These are phyloP conservation scores for Himalopsyche phryganea DNA, from an alignment of 1,140 invertebrate genomes.

Conservation along the genomic window DNA sequence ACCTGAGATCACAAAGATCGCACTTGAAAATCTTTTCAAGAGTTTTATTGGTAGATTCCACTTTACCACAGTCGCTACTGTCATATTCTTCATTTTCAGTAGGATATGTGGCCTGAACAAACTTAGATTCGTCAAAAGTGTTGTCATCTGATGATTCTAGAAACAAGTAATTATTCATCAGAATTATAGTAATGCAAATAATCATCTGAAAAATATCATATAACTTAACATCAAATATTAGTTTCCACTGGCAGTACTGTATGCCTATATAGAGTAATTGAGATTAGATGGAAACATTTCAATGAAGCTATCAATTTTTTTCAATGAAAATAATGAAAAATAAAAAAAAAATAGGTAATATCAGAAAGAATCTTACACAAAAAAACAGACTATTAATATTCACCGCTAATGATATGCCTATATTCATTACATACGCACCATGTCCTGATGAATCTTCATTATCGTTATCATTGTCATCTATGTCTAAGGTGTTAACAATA, in stretches of 20 bases:
- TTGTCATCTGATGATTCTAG: constrained; percentile 33
- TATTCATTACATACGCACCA: constrained; percentile 15
- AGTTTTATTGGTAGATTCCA: constrained; percentile 9
- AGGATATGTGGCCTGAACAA: constrained; percentile 23
- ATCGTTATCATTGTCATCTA: constrained; percentile 32
- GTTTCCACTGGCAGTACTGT: too few relatives aligned
- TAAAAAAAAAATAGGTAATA: too few relatives aligned
- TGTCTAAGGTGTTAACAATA: constrained; percentile 1
- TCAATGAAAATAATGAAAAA: too few relatives aligned
- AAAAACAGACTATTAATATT: too few relatives aligned
- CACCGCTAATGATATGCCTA: too few relatives aligned
- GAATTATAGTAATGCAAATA: neutral
- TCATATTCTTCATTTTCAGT: constrained; percentile 30
- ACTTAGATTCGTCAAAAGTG: constrained; percentile 2
- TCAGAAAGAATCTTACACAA: too few relatives aligned
- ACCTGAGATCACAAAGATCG: constrained; percentile 32
- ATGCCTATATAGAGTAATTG: too few relatives aligned
- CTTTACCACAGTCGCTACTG: constrained; percentile 23
- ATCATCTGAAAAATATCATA: too few relatives aligned
- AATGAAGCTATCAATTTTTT: too few relatives aligned
- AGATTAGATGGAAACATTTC: too few relatives aligned
- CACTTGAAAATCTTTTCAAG: constrained; percentile 29
- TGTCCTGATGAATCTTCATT: constrained; percentile 31
- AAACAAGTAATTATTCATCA: constrained; percentile 9
- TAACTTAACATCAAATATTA: too few relatives aligned